phyloP scores from a whole-genome alignment of 1,140 invertebrate species.

The Bicyclus anynana region DNA sequence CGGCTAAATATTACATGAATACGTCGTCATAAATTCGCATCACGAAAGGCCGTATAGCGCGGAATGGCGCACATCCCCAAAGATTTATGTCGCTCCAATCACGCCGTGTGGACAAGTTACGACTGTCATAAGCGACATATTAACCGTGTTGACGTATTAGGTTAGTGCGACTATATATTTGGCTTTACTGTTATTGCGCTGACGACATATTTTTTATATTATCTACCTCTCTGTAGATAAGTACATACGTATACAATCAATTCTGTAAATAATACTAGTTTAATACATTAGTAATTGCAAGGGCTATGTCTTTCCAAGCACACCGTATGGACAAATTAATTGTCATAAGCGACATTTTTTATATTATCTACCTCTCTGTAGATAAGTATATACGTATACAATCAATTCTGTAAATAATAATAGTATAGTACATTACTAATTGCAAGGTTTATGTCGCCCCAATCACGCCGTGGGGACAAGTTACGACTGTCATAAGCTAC shows the following conservation, averaged over 20 bases:
- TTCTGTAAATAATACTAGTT: too few relatives aligned
- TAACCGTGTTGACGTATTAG: constrained; percentile 6
- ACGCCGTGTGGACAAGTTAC: constrained; percentile 4
- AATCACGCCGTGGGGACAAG: constrained; percentile 4
- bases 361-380: too few relatives aligned
- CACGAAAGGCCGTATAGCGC: neutral
- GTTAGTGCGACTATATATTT: constrained; percentile 1
- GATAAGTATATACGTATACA: too few relatives aligned
- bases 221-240: neutral
- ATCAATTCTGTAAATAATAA: too few relatives aligned
- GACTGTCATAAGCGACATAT: constrained; percentile 10
- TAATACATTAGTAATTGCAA: too few relatives aligned
- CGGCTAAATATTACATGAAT: neutral
- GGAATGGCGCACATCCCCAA: neutral
- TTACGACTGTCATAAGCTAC: constrained; percentile 10
- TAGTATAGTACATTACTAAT: too few relatives aligned
- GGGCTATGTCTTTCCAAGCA: too few relatives aligned
- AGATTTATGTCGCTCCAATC: constrained; percentile 9
- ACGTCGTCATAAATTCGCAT: neutral
- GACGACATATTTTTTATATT: neutral
- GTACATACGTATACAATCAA: too few relatives aligned
- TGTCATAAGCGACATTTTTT: too few relatives aligned
- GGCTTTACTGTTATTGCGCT: neutral
- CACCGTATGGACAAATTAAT: too few relatives aligned
- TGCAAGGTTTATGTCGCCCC: constrained; percentile 5